phyloP scores from a whole-genome alignment of 2,113 vertebrate species.

The Halichoerus grypus region DNA sequence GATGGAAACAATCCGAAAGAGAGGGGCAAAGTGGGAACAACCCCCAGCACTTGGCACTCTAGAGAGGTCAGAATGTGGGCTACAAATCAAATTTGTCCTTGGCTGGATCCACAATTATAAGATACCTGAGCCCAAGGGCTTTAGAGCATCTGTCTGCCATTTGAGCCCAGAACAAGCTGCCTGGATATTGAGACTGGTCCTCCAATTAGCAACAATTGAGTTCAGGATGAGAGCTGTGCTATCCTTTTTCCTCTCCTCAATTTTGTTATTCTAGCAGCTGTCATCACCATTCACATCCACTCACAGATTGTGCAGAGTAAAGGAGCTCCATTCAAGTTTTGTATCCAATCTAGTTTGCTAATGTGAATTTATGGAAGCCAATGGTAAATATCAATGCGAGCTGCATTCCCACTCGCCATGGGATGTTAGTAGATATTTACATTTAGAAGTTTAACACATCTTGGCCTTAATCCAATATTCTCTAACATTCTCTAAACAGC shows the following conservation, averaged over 20 bases:
- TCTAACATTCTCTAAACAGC: conserved; percentile 72
- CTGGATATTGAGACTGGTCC: conserved; percentile 75
- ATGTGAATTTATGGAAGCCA: conserved; percentile 66
- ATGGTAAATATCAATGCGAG: conserved; percentile 57
- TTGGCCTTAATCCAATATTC: conserved; percentile 74
- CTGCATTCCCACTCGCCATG: neutral
- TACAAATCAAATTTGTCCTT: conserved; percentile 80
- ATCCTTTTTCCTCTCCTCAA: conserved; percentile 73
- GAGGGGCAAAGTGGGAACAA: conserved; percentile 65
- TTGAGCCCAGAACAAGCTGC: conserved; percentile 75
- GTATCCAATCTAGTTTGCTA: conserved; percentile 71
- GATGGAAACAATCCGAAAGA: conserved; percentile 70
- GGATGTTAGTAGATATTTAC: conserved; percentile 72
- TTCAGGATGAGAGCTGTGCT: conserved; percentile 73
- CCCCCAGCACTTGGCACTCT: conserved; percentile 61
- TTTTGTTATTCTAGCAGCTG: conserved; percentile 77
- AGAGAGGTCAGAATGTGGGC: conserved; percentile 71
- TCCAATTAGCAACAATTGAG: conserved; percentile 77
- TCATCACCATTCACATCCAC: conserved; percentile 81
- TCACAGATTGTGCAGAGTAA: conserved; percentile 61
- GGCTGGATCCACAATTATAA: conserved; percentile 73
- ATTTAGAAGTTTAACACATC: conserved; percentile 73
- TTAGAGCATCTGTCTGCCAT: conserved; percentile 80
- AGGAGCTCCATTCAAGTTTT: conserved; percentile 63
- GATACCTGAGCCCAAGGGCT: conserved; percentile 77